Conservation (phyloP, 2,797 vertebrate species). For the Myotis findleyi region DNA sequence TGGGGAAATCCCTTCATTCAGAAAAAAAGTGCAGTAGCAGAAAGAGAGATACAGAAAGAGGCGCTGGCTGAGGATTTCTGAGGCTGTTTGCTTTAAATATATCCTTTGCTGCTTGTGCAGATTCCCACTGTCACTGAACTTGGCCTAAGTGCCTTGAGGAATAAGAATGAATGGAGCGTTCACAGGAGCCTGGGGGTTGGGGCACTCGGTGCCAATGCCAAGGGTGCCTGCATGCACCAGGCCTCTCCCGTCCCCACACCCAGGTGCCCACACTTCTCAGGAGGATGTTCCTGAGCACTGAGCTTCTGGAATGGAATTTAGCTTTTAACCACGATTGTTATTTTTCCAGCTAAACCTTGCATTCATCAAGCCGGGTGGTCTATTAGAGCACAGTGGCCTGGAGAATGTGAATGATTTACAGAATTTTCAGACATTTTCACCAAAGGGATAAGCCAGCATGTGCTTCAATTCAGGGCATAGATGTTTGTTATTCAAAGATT, state of each 20-base stretch:
- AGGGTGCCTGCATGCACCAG: fast-evolving
- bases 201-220: neutral
- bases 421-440: constrained; percentile 39
- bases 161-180: neutral
- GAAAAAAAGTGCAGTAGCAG: neutral
- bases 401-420: constrained; percentile 17
- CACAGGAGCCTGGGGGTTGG: neutral
- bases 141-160: neutral
- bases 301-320: constrained; percentile 60
- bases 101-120: neutral
- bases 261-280: constrained; percentile 32
- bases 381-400: neutral
- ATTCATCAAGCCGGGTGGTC: constrained; percentile 81
- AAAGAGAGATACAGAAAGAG: neutral
- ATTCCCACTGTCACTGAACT: fast-evolving
- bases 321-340: constrained; percentile 35
- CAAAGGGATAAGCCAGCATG: neutral
- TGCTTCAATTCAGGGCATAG: neutral
- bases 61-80: neutral
- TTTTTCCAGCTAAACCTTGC: constrained; percentile 52
- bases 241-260: fast-evolving
- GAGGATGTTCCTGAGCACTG: constrained; percentile 42
- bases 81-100: neutral
- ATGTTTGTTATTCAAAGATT: neutral
- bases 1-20: neutral